Evolutionary conservation across 2,797 vertebrate genomes (phyloP), one percentile per base, ranked within the genome.

Genomic region (Neosilurus mollespiculum): DNA sequence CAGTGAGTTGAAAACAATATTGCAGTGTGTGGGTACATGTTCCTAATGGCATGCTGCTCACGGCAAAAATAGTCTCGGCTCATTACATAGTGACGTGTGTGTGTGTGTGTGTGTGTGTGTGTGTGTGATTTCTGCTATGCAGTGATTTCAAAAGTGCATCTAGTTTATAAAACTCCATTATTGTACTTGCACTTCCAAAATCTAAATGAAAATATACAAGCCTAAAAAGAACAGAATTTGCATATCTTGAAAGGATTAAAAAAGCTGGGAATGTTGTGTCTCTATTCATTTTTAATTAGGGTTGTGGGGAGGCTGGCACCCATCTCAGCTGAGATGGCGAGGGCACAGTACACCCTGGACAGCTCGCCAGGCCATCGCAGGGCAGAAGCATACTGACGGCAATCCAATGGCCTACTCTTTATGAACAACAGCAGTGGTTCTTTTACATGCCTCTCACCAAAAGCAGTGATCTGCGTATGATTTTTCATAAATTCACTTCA

Each of bases 31-130:
- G 59, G 37, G 59, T 64, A 51, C 22, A 26, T 43, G 59, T 51
- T 78, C 76, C 59, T 78, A 64, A 64, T 51, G 76, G 59, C 59
- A 78, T 7, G 9, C 34, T 64, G 59, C 76, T 78, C n/a, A 49
- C 2, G 37, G 76, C 76, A 78, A 51, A 78, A 78, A 51, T 78
- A 78, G 76, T 26, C 37, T 64, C n/a, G n/a, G 59, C 76, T 64
- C 82, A n/a, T 84, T 87, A 90, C 87, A 86, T 90, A 88, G 88
- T 85, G 80, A 56, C 89, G 59, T 71, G 24, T 64, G 65, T 4
- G 2, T 30, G 61, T 79, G 80, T 56, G 54, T 56, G 54, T 56
- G 2, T 24, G 26, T 82, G 54, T 53, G 58, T 67, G n/a, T 66
- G 66, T 6, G 2, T 24, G 58, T 81, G 81, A 75, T 76, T 64